Base-by-base conservation (phyloP, 2,113 vertebrate species). In the Carassius carassius region DNA sequence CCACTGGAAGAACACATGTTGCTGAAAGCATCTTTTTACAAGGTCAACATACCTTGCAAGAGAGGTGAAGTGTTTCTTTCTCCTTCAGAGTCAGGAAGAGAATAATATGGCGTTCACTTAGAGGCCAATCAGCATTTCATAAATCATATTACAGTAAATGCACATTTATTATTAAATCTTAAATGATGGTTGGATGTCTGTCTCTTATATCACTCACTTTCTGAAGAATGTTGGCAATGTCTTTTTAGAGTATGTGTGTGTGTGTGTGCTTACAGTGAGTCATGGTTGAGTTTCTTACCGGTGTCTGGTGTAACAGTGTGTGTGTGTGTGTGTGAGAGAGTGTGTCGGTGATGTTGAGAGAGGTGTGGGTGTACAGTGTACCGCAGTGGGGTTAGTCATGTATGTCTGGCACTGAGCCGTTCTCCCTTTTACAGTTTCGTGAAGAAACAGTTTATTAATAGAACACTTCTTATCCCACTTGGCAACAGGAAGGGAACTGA, bases 391-490 rank as follows among this genome's bases (percentile, higher is more conserved):
- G 89, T 93, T 94, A 91, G 91, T 91, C 86, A 86, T 88, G 91
- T 88, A 74, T 91, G 87, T 91, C 87, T 89, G 89, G 84, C 91
- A 87, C 89, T 90, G 89, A 87, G 89, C 91, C 44, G 37, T 86
- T 90, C 89, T 84, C 78, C 78, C 89, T 92, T 90, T 92, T 90
- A 86, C 89, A 85, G 17, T 90, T 92, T 91, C 89, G 90, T 88
- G 81, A 89, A 89, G 83, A 90, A 65, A 58, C 76, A 73, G 88
- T 89, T 84, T 95, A 95, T 94, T 94, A 94, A 94, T 94, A 95
- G 93, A 90, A 91, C 88, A 89, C 93, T 94, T 94, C 92, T 87
- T 94, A 93, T 92, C 94, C 93, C 92, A 94, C 92, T 95, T 94
- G 93, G 93, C 94, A 94, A 93, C 93, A 94, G 93, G 92, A 93